Evolutionary conservation across 1,140 invertebrate species (phyloP), one percentile per base, ranked within the genome.

Genomic region (Bombus pascuorum): DNA sequence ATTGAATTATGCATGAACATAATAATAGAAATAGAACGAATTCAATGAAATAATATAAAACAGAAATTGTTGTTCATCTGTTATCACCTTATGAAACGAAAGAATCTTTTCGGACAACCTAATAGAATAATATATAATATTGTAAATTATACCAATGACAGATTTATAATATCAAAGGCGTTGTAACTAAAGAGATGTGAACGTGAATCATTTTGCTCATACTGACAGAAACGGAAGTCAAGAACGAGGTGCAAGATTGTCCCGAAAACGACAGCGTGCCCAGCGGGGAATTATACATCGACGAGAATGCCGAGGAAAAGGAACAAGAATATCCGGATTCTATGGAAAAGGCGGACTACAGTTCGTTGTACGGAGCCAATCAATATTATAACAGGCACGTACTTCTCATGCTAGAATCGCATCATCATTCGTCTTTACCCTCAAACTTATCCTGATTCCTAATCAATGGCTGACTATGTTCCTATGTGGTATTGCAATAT

Each of bases 321-420:
- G 94, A 95, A 10, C 91, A 95, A 15, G 94, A 95, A 18, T 95
- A 95, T 91, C 91, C 93, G 47, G 94, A 95, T 80, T 94, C 94
- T 37, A 94, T 95, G 91, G 95, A 95, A 79, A 95, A 95, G 86
- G 73, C 94, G 10, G 95, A 94, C 87, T 95, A 95, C 79, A 92
- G 93, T 79, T 87, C 94, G 42, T 81, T 95, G 42, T 95, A 95
- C 82, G 92, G 91, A 86, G 91, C 96, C 82, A 97, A 97, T 95
- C 96, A 96, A 92, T 97, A 97, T 95, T 97, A 97, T 88, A 97
- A 97, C 95, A 97, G 96, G 96, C 96, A 94, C 65, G 71, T 80
- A 65, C 75, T 39, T 32, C 22, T 66, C 18, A 28, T 28, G 10
- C 28, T 42, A 37, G 3, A 28, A 62, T 59, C 15, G 3, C 32